Percentiles rank a stretch among this genome's conserved stretches.
These are phyloP conservation scores for Netelia inedita DNA, from an alignment of 2,888 invertebrate genomes.

Conservation along the genomic window DNA sequence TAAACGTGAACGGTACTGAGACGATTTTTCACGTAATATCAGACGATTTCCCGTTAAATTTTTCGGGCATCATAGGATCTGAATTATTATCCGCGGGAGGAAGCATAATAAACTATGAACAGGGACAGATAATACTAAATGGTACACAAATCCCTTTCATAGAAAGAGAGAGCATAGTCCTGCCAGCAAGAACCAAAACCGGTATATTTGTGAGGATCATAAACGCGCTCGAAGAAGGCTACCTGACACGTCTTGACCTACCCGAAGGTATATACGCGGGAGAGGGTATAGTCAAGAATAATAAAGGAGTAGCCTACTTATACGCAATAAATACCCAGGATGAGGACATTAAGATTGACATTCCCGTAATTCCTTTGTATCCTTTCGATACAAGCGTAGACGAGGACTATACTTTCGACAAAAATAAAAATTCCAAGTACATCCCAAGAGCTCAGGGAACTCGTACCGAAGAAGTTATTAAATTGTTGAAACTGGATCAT, in stretches of 20 bases:
- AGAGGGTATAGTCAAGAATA: background rate
- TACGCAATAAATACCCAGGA: background rate
- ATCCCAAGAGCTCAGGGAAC: too few species aligned
- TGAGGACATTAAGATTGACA: too few species aligned
- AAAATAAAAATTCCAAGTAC: too few species aligned
- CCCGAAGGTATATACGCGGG: background rate
- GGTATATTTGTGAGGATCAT: background rate
- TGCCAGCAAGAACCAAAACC: background rate
- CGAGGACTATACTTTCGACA: background rate
- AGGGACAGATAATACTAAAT: background rate
- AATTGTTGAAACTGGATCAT: background rate
- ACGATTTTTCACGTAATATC: slow-evolving; percentile 28
- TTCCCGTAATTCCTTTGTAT: background rate
- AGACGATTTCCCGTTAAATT: slow-evolving; percentile 12
- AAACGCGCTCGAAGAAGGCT: background rate
- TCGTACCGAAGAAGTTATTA: background rate
- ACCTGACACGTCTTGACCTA: background rate
- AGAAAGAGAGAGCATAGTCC: background rate
- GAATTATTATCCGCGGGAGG: too few species aligned
- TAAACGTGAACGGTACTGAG: background rate
- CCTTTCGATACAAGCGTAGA: slow-evolving; percentile 27
- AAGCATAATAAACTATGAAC: too few species aligned
- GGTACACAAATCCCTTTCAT: slow-evolving; percentile 9
- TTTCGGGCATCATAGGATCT: too few species aligned
- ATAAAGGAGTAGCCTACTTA: background rate